phyloP scores from a whole-genome alignment of 2,888 invertebrate genomes.

The Anoplius nigerrimus region DNA sequence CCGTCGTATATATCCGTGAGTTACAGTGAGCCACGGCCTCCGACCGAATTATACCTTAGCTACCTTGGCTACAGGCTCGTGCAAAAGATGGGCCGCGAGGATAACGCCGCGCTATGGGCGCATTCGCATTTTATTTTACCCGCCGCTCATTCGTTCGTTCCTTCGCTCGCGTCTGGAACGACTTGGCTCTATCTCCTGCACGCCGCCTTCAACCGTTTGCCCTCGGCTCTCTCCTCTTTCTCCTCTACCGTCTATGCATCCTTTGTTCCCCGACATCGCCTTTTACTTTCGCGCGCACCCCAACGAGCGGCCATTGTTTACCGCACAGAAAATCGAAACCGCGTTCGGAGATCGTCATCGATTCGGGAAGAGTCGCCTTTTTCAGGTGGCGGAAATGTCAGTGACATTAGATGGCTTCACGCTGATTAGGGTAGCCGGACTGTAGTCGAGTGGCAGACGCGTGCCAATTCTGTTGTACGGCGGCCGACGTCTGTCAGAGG shows the following conservation, averaged over 20 bases:
- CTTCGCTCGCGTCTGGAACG: slow-evolving; percentile 11
- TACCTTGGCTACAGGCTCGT: slow-evolving; percentile 41
- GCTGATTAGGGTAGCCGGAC: too few relatives aligned
- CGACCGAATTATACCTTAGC: slow-evolving; percentile 39
- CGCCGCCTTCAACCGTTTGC: slow-evolving; percentile 3
- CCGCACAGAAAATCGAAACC: slow-evolving; percentile 41
- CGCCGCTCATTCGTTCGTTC: slow-evolving; percentile 6
- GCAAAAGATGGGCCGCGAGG: slow-evolving; percentile 52
- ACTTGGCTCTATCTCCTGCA: background rate
- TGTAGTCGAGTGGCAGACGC: too few relatives aligned
- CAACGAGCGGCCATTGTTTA: slow-evolving; percentile 48
- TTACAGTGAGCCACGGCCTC: slow-evolving; percentile 39
- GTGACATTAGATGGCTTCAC: background rate
- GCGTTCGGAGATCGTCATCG: slow-evolving; percentile 16
- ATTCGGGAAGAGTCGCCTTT: slow-evolving; percentile 6
- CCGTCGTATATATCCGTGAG: slow-evolving; percentile 37
- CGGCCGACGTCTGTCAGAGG: too few relatives aligned
- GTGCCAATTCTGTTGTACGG: too few relatives aligned
- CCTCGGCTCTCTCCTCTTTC: slow-evolving; percentile 2
- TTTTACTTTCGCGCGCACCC: slow-evolving; percentile 48
- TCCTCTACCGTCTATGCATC: slow-evolving; percentile 16
- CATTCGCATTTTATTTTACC: slow-evolving; percentile 36
- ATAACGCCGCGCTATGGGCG: slow-evolving; percentile 43
- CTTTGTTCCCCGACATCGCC: slow-evolving; percentile 4
- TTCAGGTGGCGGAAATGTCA: slow-evolving; percentile 1